Percentiles rank a stretch among this genome's conserved stretches.
phyloP scores from a whole-genome alignment of 1,140 invertebrate genomes.

The Drosophila nikananu region DNA sequence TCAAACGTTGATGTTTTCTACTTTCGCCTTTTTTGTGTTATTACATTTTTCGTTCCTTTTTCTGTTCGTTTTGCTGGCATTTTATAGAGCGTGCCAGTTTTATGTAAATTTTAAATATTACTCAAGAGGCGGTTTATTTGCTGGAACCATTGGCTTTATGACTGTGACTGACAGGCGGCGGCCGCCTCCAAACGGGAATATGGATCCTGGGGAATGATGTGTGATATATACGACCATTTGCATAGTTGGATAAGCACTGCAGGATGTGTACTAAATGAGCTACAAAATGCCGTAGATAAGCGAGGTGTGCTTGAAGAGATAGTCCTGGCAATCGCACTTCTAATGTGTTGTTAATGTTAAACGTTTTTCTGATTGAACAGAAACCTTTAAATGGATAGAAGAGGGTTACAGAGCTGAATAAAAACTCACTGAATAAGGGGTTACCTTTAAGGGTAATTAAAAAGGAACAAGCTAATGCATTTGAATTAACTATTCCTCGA shows the following conservation, averaged over 20 bases:
- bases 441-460: too few relatives aligned
- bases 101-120: constrained; percentile 73
- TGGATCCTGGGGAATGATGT: constrained; percentile 19
- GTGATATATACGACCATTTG: constrained; percentile 43
- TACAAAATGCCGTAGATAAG: constrained; percentile 31
- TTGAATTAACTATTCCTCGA: neutral
- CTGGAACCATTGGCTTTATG: constrained; percentile 33
- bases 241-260: constrained; percentile 47
- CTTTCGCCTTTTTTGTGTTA: constrained; percentile 29
- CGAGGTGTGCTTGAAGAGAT: neutral
- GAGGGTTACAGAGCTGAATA: neutral
- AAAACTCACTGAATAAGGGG: too few relatives aligned
- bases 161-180: constrained; percentile 27
- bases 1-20: constrained; percentile 39
- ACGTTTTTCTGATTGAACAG: neutral
- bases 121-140: constrained; percentile 48
- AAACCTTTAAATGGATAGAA: neutral
- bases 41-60: constrained; percentile 12
- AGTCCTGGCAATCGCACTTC: neutral
- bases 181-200: neutral
- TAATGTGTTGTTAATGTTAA: neutral
- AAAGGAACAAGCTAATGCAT: neutral
- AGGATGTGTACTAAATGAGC: constrained; percentile 27
- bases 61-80: constrained; percentile 27
- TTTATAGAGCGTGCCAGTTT: constrained; percentile 74